Base-by-base conservation (phyloP, 2,888 invertebrate genomes). In the Acleris holmiana region DNA sequence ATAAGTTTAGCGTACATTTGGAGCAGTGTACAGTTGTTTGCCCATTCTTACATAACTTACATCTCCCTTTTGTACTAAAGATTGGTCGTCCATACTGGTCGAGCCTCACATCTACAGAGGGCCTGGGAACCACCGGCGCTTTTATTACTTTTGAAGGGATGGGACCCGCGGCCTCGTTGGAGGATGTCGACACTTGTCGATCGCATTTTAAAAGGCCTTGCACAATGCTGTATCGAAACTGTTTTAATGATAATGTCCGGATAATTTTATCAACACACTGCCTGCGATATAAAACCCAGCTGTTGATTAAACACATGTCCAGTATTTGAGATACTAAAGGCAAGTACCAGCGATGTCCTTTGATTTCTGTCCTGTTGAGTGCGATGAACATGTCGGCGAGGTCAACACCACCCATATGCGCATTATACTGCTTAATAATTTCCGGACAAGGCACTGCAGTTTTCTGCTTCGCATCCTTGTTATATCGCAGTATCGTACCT, bases 201-300 rank as follows among this genome's bases (percentile, higher is more conserved):
- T 23, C 54, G 40, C 54, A 54, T 40, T 54, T 54, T n/a, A 54
- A n/a, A 40, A 54, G 15, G 17, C 41, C 54, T 54, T 53, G 53
- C 19, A 19, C 35, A 53, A 53, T 21, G 21, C 35, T 18, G 8
- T 53, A 53, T 21, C 29, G 53, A 35, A 29, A 29, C 10, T 29
- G 29, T 29, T 10, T 29, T 29, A 29, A 29, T 29, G 29, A 10
- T 29, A 29, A 29, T 29, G 29, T 29, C 8, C 4, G 29, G 41
- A 2, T 40, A n/a, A 23, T 55, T 23, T 21, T n/a, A 7, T 44
- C 44, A 15, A 21, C 5, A 17, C 21, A 44, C 2, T 55, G 17
- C 55, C 55, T 55, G 17, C 56, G 46, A 15, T 56, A 46, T 15
- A 56, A 56, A 10, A 46, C 10, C 56, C 56, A 47, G 5, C 18